phyloP scores from a whole-genome alignment of 2,888 invertebrate genomes.

The Abrostola triplasia region DNA sequence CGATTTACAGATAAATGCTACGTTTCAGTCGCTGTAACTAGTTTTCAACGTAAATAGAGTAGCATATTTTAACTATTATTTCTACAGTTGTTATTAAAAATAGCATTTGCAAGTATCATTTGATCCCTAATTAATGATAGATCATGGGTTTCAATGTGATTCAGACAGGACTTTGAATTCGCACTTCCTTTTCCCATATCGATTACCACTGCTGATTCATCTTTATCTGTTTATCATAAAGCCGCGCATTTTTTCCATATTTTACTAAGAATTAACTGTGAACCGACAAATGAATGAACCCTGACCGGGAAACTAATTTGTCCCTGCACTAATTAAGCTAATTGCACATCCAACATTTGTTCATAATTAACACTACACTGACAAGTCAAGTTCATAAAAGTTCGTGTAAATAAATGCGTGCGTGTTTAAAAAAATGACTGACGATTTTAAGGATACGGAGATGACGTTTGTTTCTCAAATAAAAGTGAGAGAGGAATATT shows the following conservation, averaged over 20 bases:
- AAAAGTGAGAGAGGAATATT: too few relatives aligned
- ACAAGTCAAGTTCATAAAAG: constrained; percentile 19
- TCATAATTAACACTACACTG: constrained; percentile 2
- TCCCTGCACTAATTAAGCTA: constrained; percentile 41
- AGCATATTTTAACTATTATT: too few relatives aligned
- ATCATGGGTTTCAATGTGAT: too few relatives aligned
- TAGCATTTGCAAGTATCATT: too few relatives aligned
- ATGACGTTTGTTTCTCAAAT: too few relatives aligned
- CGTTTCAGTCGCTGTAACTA: too few relatives aligned
- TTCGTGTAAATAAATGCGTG: constrained; percentile 11
- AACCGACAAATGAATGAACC: constrained; percentile 20
- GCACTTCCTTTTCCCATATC: background rate
- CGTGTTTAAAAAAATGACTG: background rate
- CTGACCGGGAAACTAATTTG: constrained; percentile 37
- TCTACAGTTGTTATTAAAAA: too few relatives aligned
- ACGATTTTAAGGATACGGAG: too few relatives aligned
- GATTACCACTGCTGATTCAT: constrained; percentile 13
- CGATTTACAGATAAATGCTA: too few relatives aligned
- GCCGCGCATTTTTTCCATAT: constrained; percentile 3
- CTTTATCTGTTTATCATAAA: constrained; percentile 10
- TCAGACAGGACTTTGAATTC: background rate
- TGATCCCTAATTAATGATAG: too few relatives aligned
- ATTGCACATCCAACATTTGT: constrained; percentile 31
- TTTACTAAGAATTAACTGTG: background rate
- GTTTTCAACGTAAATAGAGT: too few relatives aligned